These are phyloP conservation scores for Mesorhabditis belari DNA, from an alignment of 2,888 invertebrate genomes.

Conservation along the genomic window DNA sequence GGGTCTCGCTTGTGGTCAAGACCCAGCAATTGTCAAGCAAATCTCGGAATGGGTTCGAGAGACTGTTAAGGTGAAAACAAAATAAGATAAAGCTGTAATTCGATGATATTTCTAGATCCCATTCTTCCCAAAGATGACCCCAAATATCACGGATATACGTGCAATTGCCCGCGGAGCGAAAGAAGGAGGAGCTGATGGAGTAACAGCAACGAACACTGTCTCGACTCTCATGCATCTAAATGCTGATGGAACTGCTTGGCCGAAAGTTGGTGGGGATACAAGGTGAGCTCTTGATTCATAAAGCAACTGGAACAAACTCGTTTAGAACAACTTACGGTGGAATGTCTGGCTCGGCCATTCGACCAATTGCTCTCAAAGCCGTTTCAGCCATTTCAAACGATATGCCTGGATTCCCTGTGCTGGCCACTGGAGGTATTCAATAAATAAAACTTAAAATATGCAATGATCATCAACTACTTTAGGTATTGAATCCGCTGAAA, in stretches of 20 bases:
- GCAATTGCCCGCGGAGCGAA: conserved; percentile 81
- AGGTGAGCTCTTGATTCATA: conserved; percentile 24
- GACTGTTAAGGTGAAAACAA: conserved; percentile 55
- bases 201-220: conserved; percentile 94
- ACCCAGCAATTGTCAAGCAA: conserved; percentile 76
- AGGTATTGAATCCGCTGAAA: conserved; percentile 83
- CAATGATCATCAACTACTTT: neutral
- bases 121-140: conserved; percentile 92
- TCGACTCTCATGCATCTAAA: conserved; percentile 84
- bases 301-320: neutral
- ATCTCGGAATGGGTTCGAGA: conserved; percentile 79
- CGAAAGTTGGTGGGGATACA: conserved; percentile 72
- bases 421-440: conserved; percentile 94
- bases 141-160: conserved; percentile 90
- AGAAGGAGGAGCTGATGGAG: conserved; percentile 81
- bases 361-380: conserved; percentile 81
- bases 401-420: conserved; percentile 79
- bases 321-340: conserved; percentile 58
- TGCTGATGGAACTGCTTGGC: conserved; percentile 81
- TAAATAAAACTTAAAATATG: neutral
- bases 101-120: conserved; percentile 72
- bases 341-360: conserved; percentile 65
- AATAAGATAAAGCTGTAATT: conserved; percentile 53
- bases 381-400: conserved; percentile 79
- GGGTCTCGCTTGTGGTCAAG: conserved; percentile 96